phyloP scores from a whole-genome alignment of 2,888 invertebrate genomes.

The Sesamia inferens region DNA sequence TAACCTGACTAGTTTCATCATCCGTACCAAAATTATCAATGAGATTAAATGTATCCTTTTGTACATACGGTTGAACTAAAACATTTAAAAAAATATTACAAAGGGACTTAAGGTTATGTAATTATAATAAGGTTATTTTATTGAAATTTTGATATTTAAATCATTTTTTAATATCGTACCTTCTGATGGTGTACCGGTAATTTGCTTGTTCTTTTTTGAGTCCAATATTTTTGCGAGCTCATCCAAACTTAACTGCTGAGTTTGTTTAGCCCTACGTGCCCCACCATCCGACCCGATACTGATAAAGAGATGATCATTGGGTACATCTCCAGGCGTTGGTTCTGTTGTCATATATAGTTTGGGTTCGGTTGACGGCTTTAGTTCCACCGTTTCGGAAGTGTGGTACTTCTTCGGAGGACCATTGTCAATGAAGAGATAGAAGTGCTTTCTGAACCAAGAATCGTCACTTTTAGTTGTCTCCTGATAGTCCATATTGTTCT shows the following conservation, averaged over 20 bases:
- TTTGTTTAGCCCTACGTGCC: not conserved
- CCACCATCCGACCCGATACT: constrained; percentile 12
- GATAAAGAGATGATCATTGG: constrained; percentile 2
- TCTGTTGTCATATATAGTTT: constrained; percentile 35
- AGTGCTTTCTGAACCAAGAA: constrained; percentile 84
- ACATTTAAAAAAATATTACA: not conserved
- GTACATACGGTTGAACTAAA: constrained; percentile 6
- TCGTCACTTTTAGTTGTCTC: constrained; percentile 81
- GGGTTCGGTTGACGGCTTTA: constrained; percentile 63
- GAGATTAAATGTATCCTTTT: not conserved
- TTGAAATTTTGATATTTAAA: not conserved
- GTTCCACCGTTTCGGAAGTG: constrained; percentile 75
- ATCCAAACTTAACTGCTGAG: constrained; percentile 30
- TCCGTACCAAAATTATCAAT: not conserved
- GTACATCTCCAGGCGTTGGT: not conserved
- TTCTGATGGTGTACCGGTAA: not conserved
- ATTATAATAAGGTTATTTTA: not conserved
- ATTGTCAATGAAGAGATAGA: constrained; percentile 78
- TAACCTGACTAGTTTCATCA: not conserved
- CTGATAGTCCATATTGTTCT: constrained; percentile 72
- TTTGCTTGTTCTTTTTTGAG: constrained; percentile 23
- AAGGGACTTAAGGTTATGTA: not conserved
- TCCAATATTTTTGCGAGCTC: constrained; percentile 43
- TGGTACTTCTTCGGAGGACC: constrained; percentile 78
- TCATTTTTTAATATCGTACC: constrained; percentile 27